Conservation (phyloP, 2,797 vertebrate genomes). For the Pipistrellus pygmaeus region DNA sequence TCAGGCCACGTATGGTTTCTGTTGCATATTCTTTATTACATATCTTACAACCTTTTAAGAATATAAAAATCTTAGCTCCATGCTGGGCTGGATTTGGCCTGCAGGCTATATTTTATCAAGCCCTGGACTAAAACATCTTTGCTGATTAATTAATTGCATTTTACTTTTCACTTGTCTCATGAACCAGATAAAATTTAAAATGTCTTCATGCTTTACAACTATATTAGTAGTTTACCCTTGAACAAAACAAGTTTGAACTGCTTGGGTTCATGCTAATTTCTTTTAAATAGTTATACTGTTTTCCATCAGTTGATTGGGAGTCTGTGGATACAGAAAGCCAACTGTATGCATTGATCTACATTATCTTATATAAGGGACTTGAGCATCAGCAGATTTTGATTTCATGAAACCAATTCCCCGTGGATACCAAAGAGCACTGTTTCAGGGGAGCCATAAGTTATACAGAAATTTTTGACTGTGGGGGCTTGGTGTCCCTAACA, state of each 20-base stretch:
- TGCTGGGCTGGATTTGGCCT: background rate
- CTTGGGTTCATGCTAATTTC: background rate
- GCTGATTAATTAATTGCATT: background rate
- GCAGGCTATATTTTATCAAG: background rate
- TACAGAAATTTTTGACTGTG: background rate
- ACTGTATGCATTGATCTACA: background rate
- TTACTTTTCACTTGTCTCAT: background rate
- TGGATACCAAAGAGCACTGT: background rate
- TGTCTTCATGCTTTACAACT: constrained; percentile 8
- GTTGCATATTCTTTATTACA: background rate
- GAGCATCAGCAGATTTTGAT: background rate
- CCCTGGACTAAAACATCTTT: background rate
- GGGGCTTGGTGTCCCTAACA: background rate
- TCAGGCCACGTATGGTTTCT: background rate
- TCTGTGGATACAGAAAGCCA: background rate
- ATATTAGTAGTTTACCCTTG: background rate
- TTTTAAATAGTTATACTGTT: background rate
- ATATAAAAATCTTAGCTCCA: background rate
- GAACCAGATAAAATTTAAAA: constrained; percentile 3
- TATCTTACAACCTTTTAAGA: constrained; percentile 1
- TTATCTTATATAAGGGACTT: background rate
- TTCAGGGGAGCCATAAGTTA: background rate
- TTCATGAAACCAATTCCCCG: background rate
- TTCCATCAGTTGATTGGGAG: background rate
- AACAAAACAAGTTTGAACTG: background rate